A percentile compares a stretch with the other conserved stretches of the same genome.
These are phyloP conservation scores for Junco hyemalis DNA, from an alignment of 2,113 vertebrate species.

Conservation along the genomic window DNA sequence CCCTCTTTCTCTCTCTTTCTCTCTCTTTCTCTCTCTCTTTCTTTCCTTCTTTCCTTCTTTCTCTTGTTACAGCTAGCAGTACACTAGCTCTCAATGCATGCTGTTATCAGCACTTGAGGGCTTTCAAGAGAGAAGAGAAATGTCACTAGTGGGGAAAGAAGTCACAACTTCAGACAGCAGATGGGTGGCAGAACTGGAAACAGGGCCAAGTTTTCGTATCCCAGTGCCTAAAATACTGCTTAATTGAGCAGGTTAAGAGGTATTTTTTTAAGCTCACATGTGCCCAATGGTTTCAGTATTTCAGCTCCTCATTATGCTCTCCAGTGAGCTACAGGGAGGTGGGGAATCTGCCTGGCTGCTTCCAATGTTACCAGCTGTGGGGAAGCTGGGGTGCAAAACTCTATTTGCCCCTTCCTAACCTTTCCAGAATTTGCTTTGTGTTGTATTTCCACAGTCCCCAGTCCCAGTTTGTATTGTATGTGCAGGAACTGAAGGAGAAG, in stretches of 20 bases:
- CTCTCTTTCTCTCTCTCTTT: too few relatives aligned
- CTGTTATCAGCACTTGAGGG: background rate
- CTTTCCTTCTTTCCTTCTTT: too few relatives aligned
- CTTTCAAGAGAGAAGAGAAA: background rate
- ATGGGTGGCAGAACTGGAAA: background rate
- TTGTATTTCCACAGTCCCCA: background rate
- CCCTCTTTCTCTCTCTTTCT: too few relatives aligned
- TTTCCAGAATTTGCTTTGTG: background rate
- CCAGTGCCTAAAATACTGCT: background rate
- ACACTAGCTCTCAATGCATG: background rate
- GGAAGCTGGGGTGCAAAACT: background rate
- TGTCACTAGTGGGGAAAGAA: background rate
- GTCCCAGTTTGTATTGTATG: background rate
- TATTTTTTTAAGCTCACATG: background rate
- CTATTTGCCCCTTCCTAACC: background rate
- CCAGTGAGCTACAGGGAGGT: background rate
- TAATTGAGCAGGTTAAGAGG: background rate
- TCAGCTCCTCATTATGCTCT: background rate
- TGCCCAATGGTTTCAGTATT: background rate
- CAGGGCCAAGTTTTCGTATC: background rate
- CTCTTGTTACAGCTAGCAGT: background rate
- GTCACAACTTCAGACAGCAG: background rate
- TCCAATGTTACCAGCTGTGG: accelerated
- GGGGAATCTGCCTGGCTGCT: background rate
- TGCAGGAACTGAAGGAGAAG: background rate